Evolutionary conservation across 2,888 invertebrate genomes (phyloP).

Genomic region (Pollenia angustigena): DNA sequence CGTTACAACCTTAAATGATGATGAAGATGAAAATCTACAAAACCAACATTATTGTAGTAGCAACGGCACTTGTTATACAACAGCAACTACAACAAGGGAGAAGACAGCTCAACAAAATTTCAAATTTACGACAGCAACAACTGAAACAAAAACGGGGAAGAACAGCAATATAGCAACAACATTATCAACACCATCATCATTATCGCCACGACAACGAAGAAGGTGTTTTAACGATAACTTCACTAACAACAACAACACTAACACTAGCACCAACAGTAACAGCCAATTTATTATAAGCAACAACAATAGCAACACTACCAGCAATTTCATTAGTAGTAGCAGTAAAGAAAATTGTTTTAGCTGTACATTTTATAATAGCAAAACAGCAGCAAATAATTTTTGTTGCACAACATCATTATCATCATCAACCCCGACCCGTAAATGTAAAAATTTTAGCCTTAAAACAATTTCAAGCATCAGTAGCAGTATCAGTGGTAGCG

Average conservation of each 20-base stretch:
- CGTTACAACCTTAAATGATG: constrained; percentile 16
- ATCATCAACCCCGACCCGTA: constrained; percentile 55
- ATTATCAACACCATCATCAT: constrained; percentile 22
- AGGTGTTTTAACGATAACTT: constrained; percentile 26
- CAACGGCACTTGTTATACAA: constrained; percentile 21
- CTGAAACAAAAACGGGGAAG: constrained; percentile 40
- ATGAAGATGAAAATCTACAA: constrained; percentile 39
- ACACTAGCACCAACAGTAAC: constrained; percentile 13
- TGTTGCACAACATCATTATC: constrained; percentile 47
- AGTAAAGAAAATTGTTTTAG: constrained; percentile 28
- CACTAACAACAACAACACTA: constrained; percentile 20
- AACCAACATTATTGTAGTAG: constrained; percentile 36
- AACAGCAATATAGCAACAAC: constrained; percentile 52
- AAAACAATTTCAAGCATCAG: constrained; percentile 50
- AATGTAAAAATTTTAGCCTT: constrained; percentile 65
- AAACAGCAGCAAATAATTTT: constrained; percentile 28
- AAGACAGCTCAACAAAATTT: constrained; percentile 14
- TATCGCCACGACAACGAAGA: constrained; percentile 51
- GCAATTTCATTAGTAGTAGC: neutral
- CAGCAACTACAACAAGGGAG: constrained; percentile 30
- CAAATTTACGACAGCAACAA: constrained; percentile 37
- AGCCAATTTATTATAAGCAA: constrained; percentile 25
- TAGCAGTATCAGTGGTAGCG: constrained; percentile 45
- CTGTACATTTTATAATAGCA: constrained; percentile 53
- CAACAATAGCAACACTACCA: constrained; percentile 1